Evolutionary conservation across 2,888 invertebrate genomes (phyloP).

Genomic region (Meiosimyza decipiens): DNA sequence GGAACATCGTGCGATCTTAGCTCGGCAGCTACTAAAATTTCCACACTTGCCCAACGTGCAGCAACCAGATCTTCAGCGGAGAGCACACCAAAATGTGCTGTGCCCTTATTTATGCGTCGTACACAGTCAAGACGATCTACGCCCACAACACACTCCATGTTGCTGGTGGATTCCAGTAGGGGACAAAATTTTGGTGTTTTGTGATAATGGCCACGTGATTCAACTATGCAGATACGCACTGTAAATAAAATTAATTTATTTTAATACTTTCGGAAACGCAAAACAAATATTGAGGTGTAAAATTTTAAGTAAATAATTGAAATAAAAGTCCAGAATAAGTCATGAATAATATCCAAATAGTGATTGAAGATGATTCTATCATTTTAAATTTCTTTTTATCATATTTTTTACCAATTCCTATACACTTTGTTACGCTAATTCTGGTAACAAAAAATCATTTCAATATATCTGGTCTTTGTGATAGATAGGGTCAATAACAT

Average conservation of each 20-base stretch:
- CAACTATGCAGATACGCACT: slow-evolving; percentile 80
- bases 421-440: too few species aligned
- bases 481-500: too few species aligned
- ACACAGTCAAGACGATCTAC: slow-evolving; percentile 85
- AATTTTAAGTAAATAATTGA: too few species aligned
- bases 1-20: slow-evolving; percentile 70
- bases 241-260: slow-evolving; percentile 50
- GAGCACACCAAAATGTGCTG: slow-evolving; percentile 86
- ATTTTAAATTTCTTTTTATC: too few species aligned
- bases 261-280: too few species aligned
- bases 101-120: slow-evolving; percentile 78
- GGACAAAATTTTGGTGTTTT: slow-evolving; percentile 75
- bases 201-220: slow-evolving; percentile 73
- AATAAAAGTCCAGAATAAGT: too few species aligned
- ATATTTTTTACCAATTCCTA: too few species aligned
- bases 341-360: too few species aligned
- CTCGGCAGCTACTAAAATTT: slow-evolving; percentile 79
- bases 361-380: too few species aligned
- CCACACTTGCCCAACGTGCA: slow-evolving; percentile 74
- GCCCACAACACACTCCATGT: slow-evolving; percentile 78
- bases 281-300: too few species aligned
- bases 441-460: too few species aligned
- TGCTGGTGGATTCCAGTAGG: slow-evolving; percentile 70
- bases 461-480: too few species aligned
- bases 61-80: slow-evolving; percentile 87